Evolutionary conservation across 2,888 invertebrate species (phyloP), one percentile per base, ranked within the genome.

Genomic region (Parnassius apollo): DNA sequence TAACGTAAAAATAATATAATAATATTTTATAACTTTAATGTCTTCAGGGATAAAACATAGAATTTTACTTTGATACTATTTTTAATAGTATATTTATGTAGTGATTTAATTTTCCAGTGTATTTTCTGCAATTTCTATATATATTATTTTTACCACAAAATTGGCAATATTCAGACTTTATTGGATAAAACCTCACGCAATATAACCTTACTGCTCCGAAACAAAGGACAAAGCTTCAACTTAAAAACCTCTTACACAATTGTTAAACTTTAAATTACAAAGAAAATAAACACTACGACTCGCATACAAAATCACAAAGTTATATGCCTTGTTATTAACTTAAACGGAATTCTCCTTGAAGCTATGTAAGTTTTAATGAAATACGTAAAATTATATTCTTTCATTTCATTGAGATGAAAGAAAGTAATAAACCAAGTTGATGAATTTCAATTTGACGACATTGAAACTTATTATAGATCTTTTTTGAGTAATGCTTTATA

Each of bases 231-330:
- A 59, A 56, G 56, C 22, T 56, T 60, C 64, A 69, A 70, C 67
- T 70, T 67, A 71, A 76, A 76, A 73, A 75, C 73, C 76, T 78
- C 74, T 75, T 76, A 80, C 74, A 80, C 77, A 80, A 78, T 76
- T 76, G 76, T 75, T 75, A 83, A 86, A 82, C 85, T 87, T 86
- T 81, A 85, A 85, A 86, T 87, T 85, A 83, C 82, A 80, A 85
- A 83, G 83, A 83, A 86, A 84, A 85, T 82, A 81, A 82, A 81
- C 76, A 75, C 72, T 73, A 75, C 74, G 81, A 64, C 75, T 81
- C 75, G 78, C 77, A 80, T 81, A 77, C 76, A 73, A 71, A 82
- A 82, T 73, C 68, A 69, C 71, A 79, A 79, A 80, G 77, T 78
- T 68, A 70, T 70, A 67, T 75, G 75, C 72, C 80, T 86, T 82